Percentiles rank a stretch among this genome's conserved stretches.
These are phyloP conservation scores for Sinohyriopsis cumingii DNA, from an alignment of 2,888 invertebrate species.

Conservation along the genomic window DNA sequence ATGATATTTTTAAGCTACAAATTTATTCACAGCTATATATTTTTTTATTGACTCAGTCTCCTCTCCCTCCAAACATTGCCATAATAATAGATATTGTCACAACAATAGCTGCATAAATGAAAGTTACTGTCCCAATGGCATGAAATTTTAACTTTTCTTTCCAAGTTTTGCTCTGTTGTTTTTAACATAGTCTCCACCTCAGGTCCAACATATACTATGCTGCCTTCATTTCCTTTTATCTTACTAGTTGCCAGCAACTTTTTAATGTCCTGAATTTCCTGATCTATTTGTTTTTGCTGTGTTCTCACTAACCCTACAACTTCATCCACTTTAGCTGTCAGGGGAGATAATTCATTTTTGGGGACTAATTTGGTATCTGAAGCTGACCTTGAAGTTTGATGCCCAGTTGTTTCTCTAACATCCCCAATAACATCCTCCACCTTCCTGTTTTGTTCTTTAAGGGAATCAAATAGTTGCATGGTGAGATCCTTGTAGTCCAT, in stretches of 20 bases:
- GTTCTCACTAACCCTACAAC: constrained; percentile 36
- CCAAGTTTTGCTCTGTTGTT: constrained; percentile 63
- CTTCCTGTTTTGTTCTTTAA: constrained; percentile 45
- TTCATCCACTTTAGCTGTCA: constrained; percentile 40
- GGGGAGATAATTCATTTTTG: constrained; percentile 1
- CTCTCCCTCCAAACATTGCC: constrained; percentile 36
- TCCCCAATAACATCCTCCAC: constrained; percentile 36
- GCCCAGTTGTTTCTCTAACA: constrained; percentile 15
- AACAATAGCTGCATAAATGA: constrained; percentile 65
- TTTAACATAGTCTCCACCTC: constrained; percentile 64
- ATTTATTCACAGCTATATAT: no score
- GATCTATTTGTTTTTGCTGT: constrained; percentile 53
- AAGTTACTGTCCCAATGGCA: constrained; percentile 63
- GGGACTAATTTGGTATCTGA: constrained; percentile 2
- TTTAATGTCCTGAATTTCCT: constrained; percentile 62
- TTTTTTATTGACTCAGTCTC: constrained; percentile 4
- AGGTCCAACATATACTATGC: constrained; percentile 65
- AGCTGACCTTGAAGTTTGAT: not conserved
- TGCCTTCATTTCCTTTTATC: constrained; percentile 26
- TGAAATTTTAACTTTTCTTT: constrained; percentile 68
- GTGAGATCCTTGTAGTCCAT: constrained; percentile 42
- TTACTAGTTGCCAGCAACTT: constrained; percentile 40
- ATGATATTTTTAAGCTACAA: no score
- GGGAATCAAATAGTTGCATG: constrained; percentile 33
- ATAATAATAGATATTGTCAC: constrained; percentile 58